Base-by-base conservation (phyloP, 2,113 vertebrate species). In the Alethe castanea region DNA sequence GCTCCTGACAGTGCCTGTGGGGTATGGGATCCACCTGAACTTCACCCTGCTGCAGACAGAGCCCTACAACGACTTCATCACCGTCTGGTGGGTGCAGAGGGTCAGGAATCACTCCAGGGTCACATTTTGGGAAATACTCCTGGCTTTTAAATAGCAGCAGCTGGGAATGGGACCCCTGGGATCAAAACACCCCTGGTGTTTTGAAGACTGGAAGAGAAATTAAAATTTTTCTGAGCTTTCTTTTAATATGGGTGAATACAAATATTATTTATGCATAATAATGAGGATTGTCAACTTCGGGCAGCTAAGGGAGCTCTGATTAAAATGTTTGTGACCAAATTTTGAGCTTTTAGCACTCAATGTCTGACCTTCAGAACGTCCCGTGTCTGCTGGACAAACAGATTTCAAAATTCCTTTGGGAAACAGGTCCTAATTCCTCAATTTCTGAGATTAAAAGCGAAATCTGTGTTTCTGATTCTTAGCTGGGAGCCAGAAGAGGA, bases 51-150 rank as follows among this genome's bases (percentile, higher is more conserved):
- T 99, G 94, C 99, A 99, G 82, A 98, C 98, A 12, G 99, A 99
- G 38, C 98, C 99, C 59, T 99, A 99, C 4, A 99, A 99, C 28
- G 99, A 99, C 92, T 99, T 99, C 98, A 98, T 99, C 98, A 99
- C 99, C 1, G 91, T 99, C 82, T 99, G 99, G 99, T 99, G 98
- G 97, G 99, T 94, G 3, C 71, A 29, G 65, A 9, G 92, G 48
- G 4, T 0, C n/a, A 3, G 35, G n/a, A 11, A 4, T 1, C 5
- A 2, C 69, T 6, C 0, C 71, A 3, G 0, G 4, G 33, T n/a
- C 38, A 38, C 29, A 0, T 12, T 67, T 9, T 38, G 6, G 52
- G 29, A 13, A 24, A 13, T 16, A 7, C 2, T 81, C 38, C 11
- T 40, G 33, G 35, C 2, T 82, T 91, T 35, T 8, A 8, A 81